Conservation (phyloP, 2,113 vertebrate genomes). For the Cranoglanis bouderius region DNA sequence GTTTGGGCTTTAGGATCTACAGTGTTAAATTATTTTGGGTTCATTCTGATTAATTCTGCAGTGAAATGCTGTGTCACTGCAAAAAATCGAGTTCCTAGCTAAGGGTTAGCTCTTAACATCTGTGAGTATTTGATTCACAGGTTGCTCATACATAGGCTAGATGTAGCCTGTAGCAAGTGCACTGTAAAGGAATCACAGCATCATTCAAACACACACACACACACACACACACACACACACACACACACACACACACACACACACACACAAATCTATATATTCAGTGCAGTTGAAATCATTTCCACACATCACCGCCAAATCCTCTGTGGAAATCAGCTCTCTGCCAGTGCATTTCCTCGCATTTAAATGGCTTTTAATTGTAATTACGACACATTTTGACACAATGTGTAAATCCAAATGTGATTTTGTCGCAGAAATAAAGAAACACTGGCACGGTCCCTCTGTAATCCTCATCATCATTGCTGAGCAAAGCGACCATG, state of each 20-base stretch:
- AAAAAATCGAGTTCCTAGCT: not conserved
- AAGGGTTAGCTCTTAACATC: not conserved
- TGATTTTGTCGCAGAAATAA: not conserved
- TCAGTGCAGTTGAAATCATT: not conserved
- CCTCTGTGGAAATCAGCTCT: not conserved
- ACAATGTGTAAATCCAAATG: constrained; percentile 6
- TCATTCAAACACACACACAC: not conserved
- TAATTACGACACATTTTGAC: not conserved
- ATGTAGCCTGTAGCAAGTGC: not conserved
- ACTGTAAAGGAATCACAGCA: not conserved
- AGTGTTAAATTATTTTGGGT: not conserved
- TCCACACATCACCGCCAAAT: not conserved
- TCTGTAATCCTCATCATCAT: not conserved
- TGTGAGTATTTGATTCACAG: not conserved
- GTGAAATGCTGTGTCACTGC: not conserved
- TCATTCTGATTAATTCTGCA: not conserved
- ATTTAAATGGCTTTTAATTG: not conserved
- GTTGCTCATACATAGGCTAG: not conserved
- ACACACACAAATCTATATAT: not conserved
- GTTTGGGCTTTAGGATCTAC: not conserved
- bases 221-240: constrained; percentile 17
- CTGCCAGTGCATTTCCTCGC: not conserved
- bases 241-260: constrained; percentile 13
- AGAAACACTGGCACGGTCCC: not conserved
- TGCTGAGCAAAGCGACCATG: not conserved